Evolutionary conservation across 2,888 invertebrate species (phyloP), one percentile per base, ranked within the genome.

Genomic region (Caenorhabditis sp.): DNA sequence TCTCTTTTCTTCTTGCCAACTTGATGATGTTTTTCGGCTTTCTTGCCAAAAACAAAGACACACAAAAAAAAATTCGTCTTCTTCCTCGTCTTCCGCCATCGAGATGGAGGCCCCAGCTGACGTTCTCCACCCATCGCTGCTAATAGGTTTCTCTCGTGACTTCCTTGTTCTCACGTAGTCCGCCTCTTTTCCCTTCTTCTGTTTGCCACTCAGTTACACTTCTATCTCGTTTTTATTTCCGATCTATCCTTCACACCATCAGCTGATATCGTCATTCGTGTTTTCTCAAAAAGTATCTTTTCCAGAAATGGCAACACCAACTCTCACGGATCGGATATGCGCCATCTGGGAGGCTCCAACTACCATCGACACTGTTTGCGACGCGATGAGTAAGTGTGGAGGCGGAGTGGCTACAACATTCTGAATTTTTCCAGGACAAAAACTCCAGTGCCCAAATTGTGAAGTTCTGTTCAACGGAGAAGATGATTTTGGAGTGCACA

Each of bases 151-250:
- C 38, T 54, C 68, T 38, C 68, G 68, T 68, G 68, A 68, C 68
- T 68, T 68, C 68, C 68, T 68, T 68, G 68, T 68, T 41, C 68
- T 68, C 68, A 68, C 68, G 51, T 68, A 51, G 51, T 16, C 44
- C 41, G 19, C 44, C 24, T 26, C 8, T 44, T 59, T 59, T 56
- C 10, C 22, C 22, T 22, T 5, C 54, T 12, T 3, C 26, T 51
- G 38, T 68, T 68, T 68, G 68, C 68, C 68, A 68, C 38, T 35
- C 66, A 64, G 28, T 49, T 66, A 19, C 54, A 24, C n/a, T 38
- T 19, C 35, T 26, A 24, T 68, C 54, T 51, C 31, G 28, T 68
- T 68, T 68, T 16, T 35, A n/a, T n/a, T n/a, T n/a, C n/a, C n/a
- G 44, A 63, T 63, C 61, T 19, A 49, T 31, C 24, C 47, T 14